A percentile compares a stretch with the other conserved stretches of the same genome.
Evolutionary conservation across 2,888 invertebrate genomes (phyloP).

Genomic region (Hirtodrosophila cameraria): DNA sequence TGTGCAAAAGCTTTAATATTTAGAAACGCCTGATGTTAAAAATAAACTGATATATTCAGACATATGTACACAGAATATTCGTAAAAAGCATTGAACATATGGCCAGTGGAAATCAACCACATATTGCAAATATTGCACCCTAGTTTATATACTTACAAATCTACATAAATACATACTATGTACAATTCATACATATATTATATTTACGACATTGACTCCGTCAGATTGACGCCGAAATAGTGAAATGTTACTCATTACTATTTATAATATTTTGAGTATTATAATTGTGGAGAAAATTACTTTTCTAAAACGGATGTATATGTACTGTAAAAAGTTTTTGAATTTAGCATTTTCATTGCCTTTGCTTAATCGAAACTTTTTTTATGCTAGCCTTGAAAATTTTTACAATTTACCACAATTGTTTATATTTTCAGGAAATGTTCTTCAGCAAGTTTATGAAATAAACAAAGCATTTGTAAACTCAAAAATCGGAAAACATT

Average conservation of each 20-base stretch:
- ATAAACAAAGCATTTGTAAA: too few species aligned
- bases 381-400: too few species aligned
- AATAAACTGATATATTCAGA: conserved; percentile 71
- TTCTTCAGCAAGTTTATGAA: too few species aligned
- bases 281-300: conserved; percentile 19
- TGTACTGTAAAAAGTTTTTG: neutral
- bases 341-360: neutral
- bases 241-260: conserved; percentile 45
- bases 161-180: neutral
- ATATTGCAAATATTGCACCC: conserved; percentile 54
- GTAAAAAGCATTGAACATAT: conserved; percentile 53
- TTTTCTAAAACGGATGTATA: neutral
- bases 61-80: conserved; percentile 53
- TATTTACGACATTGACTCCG: conserved; percentile 32
- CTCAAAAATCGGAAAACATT: too few species aligned
- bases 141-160: conserved; percentile 14
- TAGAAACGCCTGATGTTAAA: conserved; percentile 73
- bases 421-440: too few species aligned
- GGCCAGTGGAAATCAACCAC: conserved; percentile 40
- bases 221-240: conserved; percentile 24
- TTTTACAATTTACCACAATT: too few species aligned
- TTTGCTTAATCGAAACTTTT: too few species aligned
- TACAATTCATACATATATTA: conserved; percentile 4
- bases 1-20: conserved; percentile 73
- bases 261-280: conserved; percentile 36